Evolutionary conservation across 2,888 invertebrate genomes (phyloP), one percentile per base, ranked within the genome.

Genomic region (Cerastoderma edule): DNA sequence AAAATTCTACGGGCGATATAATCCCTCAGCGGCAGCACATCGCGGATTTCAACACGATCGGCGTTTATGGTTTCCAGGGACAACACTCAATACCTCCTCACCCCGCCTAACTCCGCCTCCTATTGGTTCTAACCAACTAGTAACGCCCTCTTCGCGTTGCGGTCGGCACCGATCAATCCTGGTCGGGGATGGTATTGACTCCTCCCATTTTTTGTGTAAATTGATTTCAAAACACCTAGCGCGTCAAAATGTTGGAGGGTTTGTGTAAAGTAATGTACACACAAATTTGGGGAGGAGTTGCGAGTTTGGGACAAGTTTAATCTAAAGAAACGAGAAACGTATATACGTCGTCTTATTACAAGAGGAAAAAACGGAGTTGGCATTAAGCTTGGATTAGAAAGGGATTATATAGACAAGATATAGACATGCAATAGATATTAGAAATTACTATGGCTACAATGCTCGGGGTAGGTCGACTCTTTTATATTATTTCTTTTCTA

Each of bases 121-220:
- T 75, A 81, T 81, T 81, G 80, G 80, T 44, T 67, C 66, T 70
- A 67, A 76, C 67, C 70, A 78, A 72, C 75, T 53, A 53, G 72
- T 66, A 57, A 77, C 77, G 67, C 75, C 80, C 70, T 57, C 44
- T 27, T 35, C 64, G 54, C 63, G 69, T 72, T 50, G 44, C 27
- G 68, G 75, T 72, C 75, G 75, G 78, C 66, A 33, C 50, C 76
- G 75, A 75, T 81, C 75, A 78, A 78, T 81, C 77, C 72, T n/a
- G 39, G 44, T 35, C 65, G 74, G 27, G 33, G 53, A 54, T 6
- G 28, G 13, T 13, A 54, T 32, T 35, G 32, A 22, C 54, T 28
- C 54, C 67, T 54, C 67, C 67, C 50, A 32, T 1, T 39, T 50
- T 30, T 53, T 19, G 48, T 46, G 46, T 30, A 56, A 67, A 73